Conservation (phyloP, 2,797 vertebrate species). For the Coendou prehensilis region DNA sequence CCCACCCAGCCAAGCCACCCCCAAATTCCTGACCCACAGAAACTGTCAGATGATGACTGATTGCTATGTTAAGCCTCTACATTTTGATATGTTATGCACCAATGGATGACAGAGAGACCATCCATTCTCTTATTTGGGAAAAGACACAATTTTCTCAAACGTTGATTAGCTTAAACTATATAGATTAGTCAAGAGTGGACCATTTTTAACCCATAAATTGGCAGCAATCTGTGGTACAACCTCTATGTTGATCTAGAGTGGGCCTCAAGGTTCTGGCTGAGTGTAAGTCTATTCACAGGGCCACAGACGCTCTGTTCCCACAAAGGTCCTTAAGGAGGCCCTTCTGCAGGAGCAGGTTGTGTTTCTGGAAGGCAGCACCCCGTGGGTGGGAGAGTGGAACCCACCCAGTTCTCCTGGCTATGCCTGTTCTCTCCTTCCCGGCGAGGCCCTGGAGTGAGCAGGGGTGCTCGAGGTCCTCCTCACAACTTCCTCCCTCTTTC, state of each 20-base stretch:
- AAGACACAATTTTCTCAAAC: neutral
- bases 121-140: neutral
- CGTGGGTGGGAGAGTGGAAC: fast-evolving
- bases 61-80: neutral
- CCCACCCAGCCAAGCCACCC: neutral
- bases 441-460: neutral
- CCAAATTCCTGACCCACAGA: neutral
- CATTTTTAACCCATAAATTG: neutral
- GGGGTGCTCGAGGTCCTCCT: neutral
- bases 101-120: neutral
- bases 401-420: neutral
- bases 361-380: neutral
- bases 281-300: neutral
- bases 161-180: neutral
- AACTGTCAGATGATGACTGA: neutral
- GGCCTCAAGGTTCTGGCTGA: neutral
- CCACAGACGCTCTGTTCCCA: too few species aligned
- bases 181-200: neutral
- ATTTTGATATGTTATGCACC: neutral
- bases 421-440: neutral
- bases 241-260: neutral
- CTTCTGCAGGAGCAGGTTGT: fast-evolving
- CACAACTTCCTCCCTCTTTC: constrained; percentile 59
- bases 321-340: neutral
- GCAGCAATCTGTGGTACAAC: fast-evolving